Evolutionary conservation across 2,797 vertebrate genomes (phyloP).

Genomic region (Callimico goeldii): DNA sequence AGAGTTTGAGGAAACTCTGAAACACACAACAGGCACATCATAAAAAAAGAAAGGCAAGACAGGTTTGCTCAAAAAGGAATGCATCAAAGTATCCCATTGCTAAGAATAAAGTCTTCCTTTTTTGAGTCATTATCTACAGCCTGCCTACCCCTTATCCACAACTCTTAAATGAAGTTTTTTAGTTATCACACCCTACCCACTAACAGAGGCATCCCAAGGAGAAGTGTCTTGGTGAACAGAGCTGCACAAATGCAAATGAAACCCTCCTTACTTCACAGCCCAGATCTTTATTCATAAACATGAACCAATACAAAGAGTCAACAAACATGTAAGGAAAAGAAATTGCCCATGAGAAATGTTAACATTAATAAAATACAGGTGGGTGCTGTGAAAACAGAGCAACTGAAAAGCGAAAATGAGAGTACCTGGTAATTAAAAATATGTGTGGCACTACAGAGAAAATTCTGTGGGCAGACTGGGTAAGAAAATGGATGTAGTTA

Average conservation of each 20-base stretch:
- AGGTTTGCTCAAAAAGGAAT: neutral
- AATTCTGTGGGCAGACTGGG: neutral
- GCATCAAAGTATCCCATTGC: neutral
- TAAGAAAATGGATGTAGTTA: neutral
- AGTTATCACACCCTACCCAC: neutral
- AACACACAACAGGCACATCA: neutral
- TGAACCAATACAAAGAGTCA: neutral
- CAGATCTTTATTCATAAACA: neutral
- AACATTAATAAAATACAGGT: neutral
- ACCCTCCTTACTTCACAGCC: neutral
- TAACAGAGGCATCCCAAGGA: neutral
- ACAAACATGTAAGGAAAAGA: neutral
- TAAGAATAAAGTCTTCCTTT: neutral
- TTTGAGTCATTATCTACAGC: neutral
- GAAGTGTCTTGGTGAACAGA: neutral
- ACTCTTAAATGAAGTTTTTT: neutral
- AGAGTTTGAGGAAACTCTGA: neutral
- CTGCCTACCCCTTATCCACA: neutral
- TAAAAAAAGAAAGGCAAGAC: neutral
- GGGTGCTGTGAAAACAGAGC: neutral
- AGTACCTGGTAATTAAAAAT: constrained; percentile 24
- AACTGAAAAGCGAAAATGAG: neutral
- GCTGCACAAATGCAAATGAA: neutral
- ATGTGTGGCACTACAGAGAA: neutral
- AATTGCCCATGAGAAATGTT: neutral